These are phyloP conservation scores for Leptocoma aspasia DNA, from an alignment of 2,113 vertebrate genomes.

Conservation along the genomic window DNA sequence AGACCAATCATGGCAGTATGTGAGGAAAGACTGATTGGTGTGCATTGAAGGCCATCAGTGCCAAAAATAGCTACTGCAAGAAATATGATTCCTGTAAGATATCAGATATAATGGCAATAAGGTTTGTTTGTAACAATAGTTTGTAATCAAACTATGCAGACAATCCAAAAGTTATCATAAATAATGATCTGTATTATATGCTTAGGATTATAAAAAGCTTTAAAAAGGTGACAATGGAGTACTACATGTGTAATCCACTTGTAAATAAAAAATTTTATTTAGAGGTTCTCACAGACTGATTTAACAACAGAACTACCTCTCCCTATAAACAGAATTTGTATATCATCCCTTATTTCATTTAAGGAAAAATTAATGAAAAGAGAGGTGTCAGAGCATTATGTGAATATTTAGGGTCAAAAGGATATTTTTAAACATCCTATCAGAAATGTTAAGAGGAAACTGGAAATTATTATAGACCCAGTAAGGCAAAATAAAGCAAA, in stretches of 20 bases:
- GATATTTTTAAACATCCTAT: background rate
- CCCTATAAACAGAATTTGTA: background rate
- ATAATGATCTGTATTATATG: background rate
- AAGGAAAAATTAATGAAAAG: background rate
- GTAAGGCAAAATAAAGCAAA: background rate
- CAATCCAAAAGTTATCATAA: background rate
- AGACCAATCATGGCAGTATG: background rate
- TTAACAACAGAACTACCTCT: background rate
- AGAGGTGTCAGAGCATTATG: background rate
- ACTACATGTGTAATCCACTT: background rate
- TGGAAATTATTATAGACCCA: background rate
- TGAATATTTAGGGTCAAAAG: background rate
- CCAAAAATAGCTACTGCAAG: background rate
- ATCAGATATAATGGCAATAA: background rate
- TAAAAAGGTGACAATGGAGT: background rate
- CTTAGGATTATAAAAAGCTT: background rate
- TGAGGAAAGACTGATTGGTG: background rate
- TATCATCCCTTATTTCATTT: background rate
- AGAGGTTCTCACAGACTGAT: background rate
- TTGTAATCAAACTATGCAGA: background rate
- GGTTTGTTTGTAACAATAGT: background rate
- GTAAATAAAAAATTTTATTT: background rate
- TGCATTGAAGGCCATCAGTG: background rate
- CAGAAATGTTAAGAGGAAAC: background rate
- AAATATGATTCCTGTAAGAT: background rate